A percentile compares a stretch with the other conserved stretches of the same genome.
Conservation (phyloP, 2,888 invertebrate genomes). For the Chouioia cunea region DNA sequence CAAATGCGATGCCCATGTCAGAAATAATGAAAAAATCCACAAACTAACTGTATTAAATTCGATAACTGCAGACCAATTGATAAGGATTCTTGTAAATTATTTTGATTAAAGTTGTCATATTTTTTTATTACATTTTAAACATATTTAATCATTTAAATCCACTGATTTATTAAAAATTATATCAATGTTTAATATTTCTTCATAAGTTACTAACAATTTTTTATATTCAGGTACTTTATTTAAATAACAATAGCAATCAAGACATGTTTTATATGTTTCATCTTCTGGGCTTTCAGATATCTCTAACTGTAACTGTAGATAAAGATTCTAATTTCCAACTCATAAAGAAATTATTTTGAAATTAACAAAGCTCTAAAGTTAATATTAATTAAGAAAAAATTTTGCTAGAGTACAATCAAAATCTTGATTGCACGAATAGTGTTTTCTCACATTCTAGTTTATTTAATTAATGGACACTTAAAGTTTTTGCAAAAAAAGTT, state of each 20-base stretch:
- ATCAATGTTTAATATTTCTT: neutral
- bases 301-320: neutral
- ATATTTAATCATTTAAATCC: neutral
- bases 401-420: neutral
- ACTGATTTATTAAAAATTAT: constrained; percentile 10
- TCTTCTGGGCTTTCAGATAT: neutral
- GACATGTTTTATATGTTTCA: neutral
- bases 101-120: neutral
- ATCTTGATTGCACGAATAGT: constrained; percentile 2
- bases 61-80: too few relatives aligned
- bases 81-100: too few relatives aligned
- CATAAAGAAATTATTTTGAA: neutral
- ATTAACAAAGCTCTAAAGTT: neutral
- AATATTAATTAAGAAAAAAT: neutral
- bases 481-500: neutral
- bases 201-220: neutral
- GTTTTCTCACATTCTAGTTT: neutral
- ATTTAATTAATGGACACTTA: constrained; percentile 5
- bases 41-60: too few relatives aligned
- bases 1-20: too few relatives aligned
- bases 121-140: neutral
- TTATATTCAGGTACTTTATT: neutral
- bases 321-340: neutral
- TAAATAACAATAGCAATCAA: neutral
- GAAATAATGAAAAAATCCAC: too few relatives aligned